Percentiles rank a stretch among this genome's conserved stretches.
phyloP scores from a whole-genome alignment of 2,797 vertebrate genomes.

The Acrossocheilus wenchowensis region DNA sequence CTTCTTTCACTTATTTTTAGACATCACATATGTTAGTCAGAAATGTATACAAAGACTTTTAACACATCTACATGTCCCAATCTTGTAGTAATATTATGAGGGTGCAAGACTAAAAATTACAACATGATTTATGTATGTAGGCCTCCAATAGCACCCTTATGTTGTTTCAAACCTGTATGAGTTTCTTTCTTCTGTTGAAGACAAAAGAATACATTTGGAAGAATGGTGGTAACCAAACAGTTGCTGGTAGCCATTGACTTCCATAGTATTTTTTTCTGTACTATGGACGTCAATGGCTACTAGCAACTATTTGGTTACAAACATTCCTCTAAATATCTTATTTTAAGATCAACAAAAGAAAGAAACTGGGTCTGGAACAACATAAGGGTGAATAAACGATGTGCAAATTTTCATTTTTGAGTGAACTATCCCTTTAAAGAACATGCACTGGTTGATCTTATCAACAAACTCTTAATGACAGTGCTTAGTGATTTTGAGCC shows the following conservation, averaged over 20 bases:
- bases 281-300: not conserved
- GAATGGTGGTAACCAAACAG: not conserved
- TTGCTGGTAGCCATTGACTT: not conserved
- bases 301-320: not conserved
- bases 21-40: not conserved
- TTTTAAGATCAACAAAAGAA: not conserved
- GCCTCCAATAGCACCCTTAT: not conserved
- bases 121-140: not conserved
- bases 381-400: not conserved
- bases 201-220: not conserved
- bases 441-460: conserved; percentile 17
- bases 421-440: not conserved
- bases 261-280: not conserved
- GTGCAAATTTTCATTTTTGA: not conserved
- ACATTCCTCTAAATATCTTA: not conserved
- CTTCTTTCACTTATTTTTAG: not conserved
- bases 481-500: conserved; percentile 59
- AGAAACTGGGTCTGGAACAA: not conserved
- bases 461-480: conserved; percentile 51
- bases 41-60: not conserved
- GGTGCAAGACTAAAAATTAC: not conserved
- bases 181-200: not conserved
- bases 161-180: not conserved
- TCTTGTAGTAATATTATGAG: conserved; percentile 30
- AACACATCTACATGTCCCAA: not conserved